Conservation (phyloP, 1,140 invertebrate genomes). For the Drosophila albomicans region DNA sequence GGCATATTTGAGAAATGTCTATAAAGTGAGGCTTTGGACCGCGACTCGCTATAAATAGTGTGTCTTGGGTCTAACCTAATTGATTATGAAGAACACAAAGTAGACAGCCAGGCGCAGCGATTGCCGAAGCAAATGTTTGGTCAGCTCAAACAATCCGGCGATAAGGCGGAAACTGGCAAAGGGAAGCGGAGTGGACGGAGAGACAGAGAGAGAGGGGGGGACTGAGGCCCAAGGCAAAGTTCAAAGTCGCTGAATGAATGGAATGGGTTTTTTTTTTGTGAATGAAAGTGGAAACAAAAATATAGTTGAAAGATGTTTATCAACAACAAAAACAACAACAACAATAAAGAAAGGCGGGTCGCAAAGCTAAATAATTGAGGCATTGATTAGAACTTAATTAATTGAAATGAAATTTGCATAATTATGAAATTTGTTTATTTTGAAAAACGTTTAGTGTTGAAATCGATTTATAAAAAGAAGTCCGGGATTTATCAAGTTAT, state of each 20-base stretch:
- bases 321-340: neutral
- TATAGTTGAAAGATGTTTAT: slow-evolving; percentile 20
- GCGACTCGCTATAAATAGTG: slow-evolving; percentile 23
- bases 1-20: slow-evolving; percentile 3
- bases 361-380: slow-evolving; percentile 2
- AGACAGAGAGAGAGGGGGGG: neutral
- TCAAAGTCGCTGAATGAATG: slow-evolving; percentile 29
- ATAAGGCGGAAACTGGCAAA: slow-evolving; percentile 15
- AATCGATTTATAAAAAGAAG: no score
- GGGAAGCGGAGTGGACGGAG: neutral
- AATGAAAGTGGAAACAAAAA: slow-evolving; percentile 19
- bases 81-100: slow-evolving; percentile 30
- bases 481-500: no score
- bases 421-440: neutral
- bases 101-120: slow-evolving; percentile 19
- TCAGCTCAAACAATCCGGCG: slow-evolving; percentile 28
- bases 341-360: neutral
- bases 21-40: slow-evolving; percentile 5
- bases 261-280: slow-evolving; percentile 23
- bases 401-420: slow-evolving; percentile 11
- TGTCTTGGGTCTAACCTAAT: slow-evolving; percentile 27
- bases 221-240: slow-evolving; percentile 27
- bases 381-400: slow-evolving; percentile 22
- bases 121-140: slow-evolving; percentile 33
- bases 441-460: no score